Conservation (phyloP, 2,797 vertebrate species). For the Kryptolebias ocellatus region DNA sequence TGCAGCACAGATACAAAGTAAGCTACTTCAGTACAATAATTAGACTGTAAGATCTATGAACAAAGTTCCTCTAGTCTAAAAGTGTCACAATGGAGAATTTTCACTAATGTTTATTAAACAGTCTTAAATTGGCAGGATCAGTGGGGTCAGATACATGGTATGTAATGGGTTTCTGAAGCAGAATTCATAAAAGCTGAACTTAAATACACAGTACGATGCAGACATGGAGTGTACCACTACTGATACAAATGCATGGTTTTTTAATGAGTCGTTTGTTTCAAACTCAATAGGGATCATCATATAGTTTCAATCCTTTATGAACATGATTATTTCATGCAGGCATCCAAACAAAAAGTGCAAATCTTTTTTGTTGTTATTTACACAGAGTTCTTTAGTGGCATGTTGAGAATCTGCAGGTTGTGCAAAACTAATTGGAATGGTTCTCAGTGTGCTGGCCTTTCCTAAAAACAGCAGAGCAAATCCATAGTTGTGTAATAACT, state of each 20-base stretch:
- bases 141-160: no score
- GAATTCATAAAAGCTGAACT: not conserved
- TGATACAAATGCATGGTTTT: not conserved
- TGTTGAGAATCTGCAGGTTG: constrained; percentile 22
- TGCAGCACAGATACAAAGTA: no score
- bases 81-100: no score
- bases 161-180: not conserved
- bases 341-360: not conserved
- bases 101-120: not conserved
- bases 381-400: constrained; percentile 16
- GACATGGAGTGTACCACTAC: no score
- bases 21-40: no score
- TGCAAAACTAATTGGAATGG: constrained; percentile 35
- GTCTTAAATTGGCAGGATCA: not conserved
- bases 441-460: constrained; percentile 23
- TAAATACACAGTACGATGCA: no score
- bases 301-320: not conserved
- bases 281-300: not conserved
- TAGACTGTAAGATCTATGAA: no score
- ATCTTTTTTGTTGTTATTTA: constrained; percentile 17
- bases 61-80: no score
- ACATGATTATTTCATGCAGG: constrained; percentile 3
- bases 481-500: constrained; percentile 31
- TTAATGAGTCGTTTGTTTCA: not conserved
- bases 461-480: constrained; percentile 22